Percentiles rank a stretch among this genome's conserved stretches.
Conservation (phyloP, 2,888 invertebrate species). For the Thera britannica region DNA sequence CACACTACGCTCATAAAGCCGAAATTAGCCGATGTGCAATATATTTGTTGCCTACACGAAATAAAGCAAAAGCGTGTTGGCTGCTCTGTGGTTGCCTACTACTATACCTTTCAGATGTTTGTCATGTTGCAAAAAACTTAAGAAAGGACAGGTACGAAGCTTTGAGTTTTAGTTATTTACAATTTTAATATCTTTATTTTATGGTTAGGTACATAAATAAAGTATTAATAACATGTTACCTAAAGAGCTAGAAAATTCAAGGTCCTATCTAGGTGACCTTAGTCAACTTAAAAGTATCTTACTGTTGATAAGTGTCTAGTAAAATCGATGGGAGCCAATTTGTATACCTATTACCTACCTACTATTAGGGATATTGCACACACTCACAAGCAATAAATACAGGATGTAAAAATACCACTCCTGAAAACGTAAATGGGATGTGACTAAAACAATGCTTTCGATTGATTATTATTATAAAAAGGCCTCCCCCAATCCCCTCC, state of each 20-base stretch:
- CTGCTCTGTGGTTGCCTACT: no score
- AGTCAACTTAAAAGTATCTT: background rate
- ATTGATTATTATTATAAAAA: no score
- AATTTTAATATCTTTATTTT: conserved; percentile 22
- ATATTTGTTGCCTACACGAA: no score
- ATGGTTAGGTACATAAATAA: conserved; percentile 11
- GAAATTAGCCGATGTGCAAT: no score
- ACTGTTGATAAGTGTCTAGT: background rate
- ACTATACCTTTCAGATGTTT: conserved; percentile 23
- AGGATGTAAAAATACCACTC: no score
- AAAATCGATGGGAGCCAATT: conserved; percentile 24
- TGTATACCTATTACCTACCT: background rate
- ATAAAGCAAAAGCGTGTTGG: no score
- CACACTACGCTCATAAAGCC: no score
- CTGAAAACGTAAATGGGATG: no score
- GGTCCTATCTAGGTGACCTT: no score
- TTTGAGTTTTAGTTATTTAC: background rate
- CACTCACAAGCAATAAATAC: background rate
- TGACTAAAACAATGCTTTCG: no score
- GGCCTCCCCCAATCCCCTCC: no score
- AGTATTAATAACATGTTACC: conserved; percentile 6
- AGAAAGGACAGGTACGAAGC: conserved; percentile 33
- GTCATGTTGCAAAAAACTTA: conserved; percentile 45
- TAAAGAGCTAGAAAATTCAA: background rate
- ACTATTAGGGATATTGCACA: background rate